Evolutionary conservation across 2,888 invertebrate genomes (phyloP), one percentile per base, ranked within the genome.

Genomic region (Seira ritae): DNA sequence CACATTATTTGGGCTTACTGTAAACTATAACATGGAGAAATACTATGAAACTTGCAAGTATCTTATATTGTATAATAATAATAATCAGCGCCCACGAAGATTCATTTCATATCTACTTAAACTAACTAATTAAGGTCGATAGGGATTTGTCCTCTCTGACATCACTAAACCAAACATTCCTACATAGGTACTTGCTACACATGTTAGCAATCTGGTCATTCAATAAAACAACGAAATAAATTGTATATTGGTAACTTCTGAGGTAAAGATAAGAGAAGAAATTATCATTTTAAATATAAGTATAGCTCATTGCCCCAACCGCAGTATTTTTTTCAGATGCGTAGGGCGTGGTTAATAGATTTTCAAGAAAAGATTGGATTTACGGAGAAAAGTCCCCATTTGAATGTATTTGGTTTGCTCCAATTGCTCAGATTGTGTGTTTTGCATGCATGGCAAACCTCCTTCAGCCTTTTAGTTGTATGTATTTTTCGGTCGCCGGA

Each of bases 1-100:
- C 81, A 81, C 81, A 76, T 76, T 22, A 15, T 31, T 55, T 55
- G 55, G 55, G 55, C 17, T 55, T 15, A 17, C 8, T 31, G n/a
- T n/a, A n/a, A n/a, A n/a, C n/a, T n/a, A n/a, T n/a, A n/a, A n/a
- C n/a, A n/a, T n/a, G n/a, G n/a, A n/a, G n/a, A n/a, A n/a, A n/a
- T n/a, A n/a, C n/a, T n/a, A n/a, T n/a, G n/a, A n/a, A n/a, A n/a
- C n/a, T n/a, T n/a, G n/a, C n/a, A n/a, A n/a, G n/a, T n/a, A n/a
- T n/a, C n/a, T n/a, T n/a, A n/a, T n/a, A n/a, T n/a, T n/a, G n/a
- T n/a, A n/a, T n/a, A n/a, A n/a, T n/a, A 31, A 31, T 31, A 8
- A 31, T 31, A 8, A 31, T 31, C 8, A 31, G 31, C 31, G 31
- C 31, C 31, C 31, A 31, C 31, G 8, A 8, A 31, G 2, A 31